phyloP scores from a whole-genome alignment of 2,797 vertebrate species.

The Tamandua tetradactyla region DNA sequence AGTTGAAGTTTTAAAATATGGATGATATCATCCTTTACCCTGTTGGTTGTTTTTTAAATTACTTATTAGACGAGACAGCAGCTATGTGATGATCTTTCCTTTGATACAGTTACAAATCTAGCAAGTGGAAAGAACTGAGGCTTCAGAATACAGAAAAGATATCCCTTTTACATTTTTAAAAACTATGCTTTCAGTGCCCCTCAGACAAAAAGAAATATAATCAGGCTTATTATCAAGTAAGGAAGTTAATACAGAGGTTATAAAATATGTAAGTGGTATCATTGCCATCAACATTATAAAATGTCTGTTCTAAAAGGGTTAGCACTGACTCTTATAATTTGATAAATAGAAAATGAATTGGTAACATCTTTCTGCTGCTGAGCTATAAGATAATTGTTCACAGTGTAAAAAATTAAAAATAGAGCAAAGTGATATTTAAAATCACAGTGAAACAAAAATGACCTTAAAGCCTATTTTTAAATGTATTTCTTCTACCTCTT shows the following conservation, averaged over 20 bases:
- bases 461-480: neutral
- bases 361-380: constrained; percentile 22
- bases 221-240: constrained; percentile 11
- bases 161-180: neutral
- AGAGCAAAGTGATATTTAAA: constrained; percentile 42
- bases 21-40: too few relatives aligned
- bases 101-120: neutral
- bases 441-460: constrained; percentile 28
- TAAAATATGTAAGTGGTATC: constrained; percentile 36
- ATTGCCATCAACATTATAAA: neutral
- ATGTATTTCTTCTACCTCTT: neutral
- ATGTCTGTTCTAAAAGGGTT: constrained; percentile 28
- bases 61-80: neutral
- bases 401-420: constrained; percentile 39
- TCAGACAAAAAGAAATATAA: constrained; percentile 8
- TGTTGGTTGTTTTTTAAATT: neutral
- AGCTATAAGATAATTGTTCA: neutral
- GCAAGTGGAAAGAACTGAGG: neutral
- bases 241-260: constrained; percentile 31
- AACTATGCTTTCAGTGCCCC: neutral
- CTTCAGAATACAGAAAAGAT: neutral
- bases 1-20: too few relatives aligned
- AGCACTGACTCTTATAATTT: constrained; percentile 42
- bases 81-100: neutral
- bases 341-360: constrained; percentile 42